Evolutionary conservation across 2,113 vertebrate genomes (phyloP), one percentile per base, ranked within the genome.

Genomic region (Loxodonta africana): DNA sequence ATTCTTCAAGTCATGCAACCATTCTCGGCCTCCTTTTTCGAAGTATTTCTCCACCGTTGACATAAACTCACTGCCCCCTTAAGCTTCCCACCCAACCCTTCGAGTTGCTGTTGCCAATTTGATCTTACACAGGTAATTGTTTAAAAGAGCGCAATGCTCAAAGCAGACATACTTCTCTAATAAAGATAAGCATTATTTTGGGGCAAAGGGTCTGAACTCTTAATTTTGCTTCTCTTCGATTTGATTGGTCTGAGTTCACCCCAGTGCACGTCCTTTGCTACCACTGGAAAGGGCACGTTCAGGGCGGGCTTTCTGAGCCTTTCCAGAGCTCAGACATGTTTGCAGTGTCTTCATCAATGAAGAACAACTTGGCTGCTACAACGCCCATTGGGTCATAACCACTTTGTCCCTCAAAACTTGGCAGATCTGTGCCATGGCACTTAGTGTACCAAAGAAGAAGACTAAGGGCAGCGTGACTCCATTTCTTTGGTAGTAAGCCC

Each of bases 221-320:
- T 62, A 62, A 4, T 65, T 81, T 88, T 81, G 18, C 71, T 74
- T 62, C 33, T 74, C 37, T 46, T 60, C 69, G 21, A 46, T 83
- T 86, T n/a, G 87, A n/a, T 5, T 74, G 92, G 65, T 44, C 46
- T 17, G 8, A 85, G 10, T 67, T 84, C 73, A 12, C 69, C 28
- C 14, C 51, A 20, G 6, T 21, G 7, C 41, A 26, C 2, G 5
- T 2, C 33, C 60, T 46, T 80, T 1, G 10, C 11, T 41, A n/a
- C 18, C 3, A 15, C n/a, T 0, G 0, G 30, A 33, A 78, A 44
- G 10, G 26, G 5, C 14, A 53, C 5, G 12, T 14, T 9, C 8
- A 23, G 2, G 20, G 0, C 74, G 23, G 28, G 4, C 26, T 88
- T 81, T 88, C 91, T 37, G 46, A 83, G 25, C 30, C 37, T 15